phyloP scores from a whole-genome alignment of 2,113 vertebrate species.

The Agapornis roseicollis region DNA sequence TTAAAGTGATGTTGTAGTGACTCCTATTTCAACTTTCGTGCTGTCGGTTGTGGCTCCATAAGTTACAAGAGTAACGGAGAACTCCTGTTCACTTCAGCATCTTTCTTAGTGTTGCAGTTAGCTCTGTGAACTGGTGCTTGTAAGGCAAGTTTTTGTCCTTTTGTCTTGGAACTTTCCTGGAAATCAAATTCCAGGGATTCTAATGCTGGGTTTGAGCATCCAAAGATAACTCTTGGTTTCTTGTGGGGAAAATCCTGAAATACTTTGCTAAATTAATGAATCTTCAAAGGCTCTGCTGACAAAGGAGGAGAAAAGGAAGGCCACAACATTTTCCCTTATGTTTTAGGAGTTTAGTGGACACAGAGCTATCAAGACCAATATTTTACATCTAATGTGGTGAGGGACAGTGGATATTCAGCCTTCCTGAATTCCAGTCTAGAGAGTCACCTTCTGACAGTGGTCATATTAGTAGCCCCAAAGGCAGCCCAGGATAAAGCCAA shows the following conservation, averaged over 20 bases:
- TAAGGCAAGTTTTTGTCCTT: neutral
- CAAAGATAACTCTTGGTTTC: neutral
- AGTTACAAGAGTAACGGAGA: neutral
- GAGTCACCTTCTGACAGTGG: neutral
- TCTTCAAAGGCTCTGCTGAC: neutral
- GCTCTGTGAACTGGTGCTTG: neutral
- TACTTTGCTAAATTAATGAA: neutral
- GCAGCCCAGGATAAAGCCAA: neutral
- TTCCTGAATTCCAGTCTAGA: neutral
- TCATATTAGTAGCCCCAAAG: neutral
- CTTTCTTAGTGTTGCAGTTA: neutral
- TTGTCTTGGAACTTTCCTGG: neutral
- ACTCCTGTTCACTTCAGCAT: neutral
- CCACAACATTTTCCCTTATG: neutral
- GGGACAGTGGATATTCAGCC: neutral
- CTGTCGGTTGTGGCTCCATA: neutral
- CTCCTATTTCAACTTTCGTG: rapidly evolving
- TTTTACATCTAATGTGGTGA: neutral
- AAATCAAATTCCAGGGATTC: neutral
- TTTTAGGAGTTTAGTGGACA: neutral
- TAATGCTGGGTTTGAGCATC: neutral
- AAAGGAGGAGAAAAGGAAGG: neutral
- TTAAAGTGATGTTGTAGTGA: neutral
- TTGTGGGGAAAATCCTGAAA: neutral
- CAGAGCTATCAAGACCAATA: neutral